A percentile compares a stretch with the other conserved stretches of the same genome.
phyloP scores from a whole-genome alignment of 2,888 invertebrate genomes.

The Erebia ligea region DNA sequence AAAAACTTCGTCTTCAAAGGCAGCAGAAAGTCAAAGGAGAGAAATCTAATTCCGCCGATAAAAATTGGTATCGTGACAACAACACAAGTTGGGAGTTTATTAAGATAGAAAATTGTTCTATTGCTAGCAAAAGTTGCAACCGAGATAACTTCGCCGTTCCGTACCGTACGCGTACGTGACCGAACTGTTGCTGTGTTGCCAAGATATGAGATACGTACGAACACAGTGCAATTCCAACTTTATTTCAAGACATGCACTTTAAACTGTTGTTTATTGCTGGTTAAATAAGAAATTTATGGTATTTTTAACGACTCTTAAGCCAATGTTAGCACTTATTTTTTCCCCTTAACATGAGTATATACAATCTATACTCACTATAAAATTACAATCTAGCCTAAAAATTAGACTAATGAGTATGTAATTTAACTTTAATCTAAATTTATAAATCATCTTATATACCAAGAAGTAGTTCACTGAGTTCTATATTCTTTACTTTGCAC shows the following conservation, averaged over 20 bases:
- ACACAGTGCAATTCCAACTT: conserved; percentile 38
- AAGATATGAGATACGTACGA: conserved; percentile 36
- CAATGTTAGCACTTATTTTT: too few relatives aligned
- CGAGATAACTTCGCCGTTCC: conserved; percentile 48
- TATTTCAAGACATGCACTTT: conserved; percentile 32
- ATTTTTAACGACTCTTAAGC: background rate
- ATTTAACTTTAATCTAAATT: too few relatives aligned
- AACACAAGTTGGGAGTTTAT: conserved; percentile 41
- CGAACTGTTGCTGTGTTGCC: conserved; percentile 38
- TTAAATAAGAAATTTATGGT: background rate
- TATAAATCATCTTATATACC: too few relatives aligned
- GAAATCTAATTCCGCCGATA: conserved; percentile 37
- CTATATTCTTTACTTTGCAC: too few relatives aligned
- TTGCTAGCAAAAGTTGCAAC: conserved; percentile 42
- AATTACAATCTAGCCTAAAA: too few relatives aligned
- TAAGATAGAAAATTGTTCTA: conserved; percentile 44
- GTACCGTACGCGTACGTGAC: conserved; percentile 43
- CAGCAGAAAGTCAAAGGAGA: conserved; percentile 29
- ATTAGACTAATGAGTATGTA: too few relatives aligned
- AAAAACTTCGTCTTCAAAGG: conserved; percentile 19
- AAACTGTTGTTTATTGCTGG: conserved; percentile 29
- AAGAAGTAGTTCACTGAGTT: too few relatives aligned
- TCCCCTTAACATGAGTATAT: too few relatives aligned
- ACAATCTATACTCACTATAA: too few relatives aligned
- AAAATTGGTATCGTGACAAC: conserved; percentile 41